Percentiles rank a stretch among this genome's conserved stretches.
phyloP scores from a whole-genome alignment of 1,140 invertebrate species.

The Hydropsyche tenuis region DNA sequence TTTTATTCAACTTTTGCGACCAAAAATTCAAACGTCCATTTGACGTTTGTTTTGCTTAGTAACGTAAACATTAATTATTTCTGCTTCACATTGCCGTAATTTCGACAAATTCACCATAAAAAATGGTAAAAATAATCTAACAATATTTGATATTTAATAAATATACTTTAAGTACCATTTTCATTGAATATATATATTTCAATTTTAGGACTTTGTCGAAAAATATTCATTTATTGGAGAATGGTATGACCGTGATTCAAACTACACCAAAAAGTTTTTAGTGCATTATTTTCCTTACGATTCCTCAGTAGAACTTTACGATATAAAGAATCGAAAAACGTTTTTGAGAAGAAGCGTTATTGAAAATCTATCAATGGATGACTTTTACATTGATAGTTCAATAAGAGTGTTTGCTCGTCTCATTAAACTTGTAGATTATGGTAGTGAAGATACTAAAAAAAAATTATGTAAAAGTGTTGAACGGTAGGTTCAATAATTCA shows the following conservation, averaged over 20 bases:
- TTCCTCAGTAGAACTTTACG: slow-evolving; percentile 81
- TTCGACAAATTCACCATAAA: background rate
- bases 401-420: slow-evolving; percentile 79
- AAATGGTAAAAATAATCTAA: slow-evolving; percentile 11
- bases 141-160: background rate
- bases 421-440: slow-evolving; percentile 80
- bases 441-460: slow-evolving; percentile 70
- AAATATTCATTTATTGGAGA: slow-evolving; percentile 74
- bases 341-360: slow-evolving; percentile 79
- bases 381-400: slow-evolving; percentile 79
- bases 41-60: background rate
- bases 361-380: slow-evolving; percentile 69
- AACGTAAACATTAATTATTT: background rate
- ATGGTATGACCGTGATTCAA: slow-evolving; percentile 82
- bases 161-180: background rate
- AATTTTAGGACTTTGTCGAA: slow-evolving; percentile 46
- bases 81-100: too few species aligned
- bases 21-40: slow-evolving; percentile 18
- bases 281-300: slow-evolving; percentile 78
- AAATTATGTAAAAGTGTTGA: slow-evolving; percentile 66
- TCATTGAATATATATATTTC: background rate
- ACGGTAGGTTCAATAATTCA: slow-evolving; percentile 60
- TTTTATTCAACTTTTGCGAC: background rate
- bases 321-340: slow-evolving; percentile 73
- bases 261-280: slow-evolving; percentile 73